Percentiles rank a stretch among this genome's conserved stretches.
phyloP scores from a whole-genome alignment of 2,797 vertebrate species.

The Cynodonichthys magdalenae region DNA sequence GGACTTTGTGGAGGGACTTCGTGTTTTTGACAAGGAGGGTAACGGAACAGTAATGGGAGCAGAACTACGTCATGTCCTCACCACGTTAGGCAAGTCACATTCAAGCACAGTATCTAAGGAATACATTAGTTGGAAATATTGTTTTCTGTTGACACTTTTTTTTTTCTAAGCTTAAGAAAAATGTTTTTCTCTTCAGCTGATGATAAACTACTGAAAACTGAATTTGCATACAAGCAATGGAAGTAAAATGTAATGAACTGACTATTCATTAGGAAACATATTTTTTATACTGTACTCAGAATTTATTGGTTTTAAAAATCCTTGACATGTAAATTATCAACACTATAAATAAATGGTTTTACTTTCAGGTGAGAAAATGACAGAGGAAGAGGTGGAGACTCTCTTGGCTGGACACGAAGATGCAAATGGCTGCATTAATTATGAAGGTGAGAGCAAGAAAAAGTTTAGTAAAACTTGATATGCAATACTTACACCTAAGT shows the following conservation, averaged over 20 bases:
- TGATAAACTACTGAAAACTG: too few species aligned
- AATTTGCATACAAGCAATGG: too few species aligned
- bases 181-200: not conserved
- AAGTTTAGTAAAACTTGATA: not conserved
- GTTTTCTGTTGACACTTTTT: too few species aligned
- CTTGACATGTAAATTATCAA: not conserved
- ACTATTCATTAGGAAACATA: too few species aligned
- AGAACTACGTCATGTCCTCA: conserved; percentile 94
- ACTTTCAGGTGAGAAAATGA: conserved; percentile 91
- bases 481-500: not conserved
- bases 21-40: conserved; percentile 97
- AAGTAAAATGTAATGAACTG: too few species aligned
- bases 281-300: not conserved
- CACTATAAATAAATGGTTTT: not conserved
- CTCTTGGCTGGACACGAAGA: conserved; percentile 93
- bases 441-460: conserved; percentile 86
- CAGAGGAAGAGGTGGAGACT: conserved; percentile 93
- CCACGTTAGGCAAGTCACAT: conserved; percentile 86
- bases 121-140: too few species aligned
- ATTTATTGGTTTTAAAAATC: not conserved
- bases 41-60: conserved; percentile 97
- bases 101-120: too few species aligned
- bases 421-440: conserved; percentile 95
- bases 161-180: too few species aligned
- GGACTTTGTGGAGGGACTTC: conserved; percentile 93